phyloP scores from a whole-genome alignment of 2,797 vertebrate genomes.

The Acomys russatus region DNA sequence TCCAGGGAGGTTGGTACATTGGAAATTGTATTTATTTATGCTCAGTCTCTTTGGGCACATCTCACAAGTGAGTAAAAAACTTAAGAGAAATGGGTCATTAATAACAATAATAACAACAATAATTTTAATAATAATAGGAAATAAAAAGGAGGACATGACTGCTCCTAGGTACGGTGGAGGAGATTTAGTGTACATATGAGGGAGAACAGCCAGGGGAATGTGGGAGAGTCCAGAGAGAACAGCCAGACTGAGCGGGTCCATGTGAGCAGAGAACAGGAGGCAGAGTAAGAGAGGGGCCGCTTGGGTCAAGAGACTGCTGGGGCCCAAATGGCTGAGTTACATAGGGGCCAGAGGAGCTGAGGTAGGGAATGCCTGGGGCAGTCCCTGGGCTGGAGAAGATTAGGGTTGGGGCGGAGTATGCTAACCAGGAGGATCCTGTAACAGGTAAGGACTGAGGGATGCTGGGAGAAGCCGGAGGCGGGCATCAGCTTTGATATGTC shows the following conservation, averaged over 20 bases:
- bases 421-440: background rate
- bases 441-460: background rate
- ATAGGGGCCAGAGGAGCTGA: background rate
- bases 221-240: background rate
- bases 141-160: background rate
- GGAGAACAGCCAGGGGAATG: background rate
- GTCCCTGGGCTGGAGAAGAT: background rate
- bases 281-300: no score
- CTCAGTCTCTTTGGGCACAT: background rate
- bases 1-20: fast-evolving
- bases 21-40: background rate
- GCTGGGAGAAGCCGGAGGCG: background rate
- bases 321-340: background rate
- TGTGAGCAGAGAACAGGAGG: background rate
- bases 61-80: background rate
- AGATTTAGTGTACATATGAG: background rate
- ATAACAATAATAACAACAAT: no score
- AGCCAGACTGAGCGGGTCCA: no score
- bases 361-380: background rate
- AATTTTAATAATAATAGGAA: background rate
- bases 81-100: background rate
- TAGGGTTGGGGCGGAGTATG: background rate
- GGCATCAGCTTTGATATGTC: background rate
- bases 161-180: no score
- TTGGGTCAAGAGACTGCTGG: background rate